Conservation (phyloP, 2,888 invertebrate genomes). For the Megalurothrips usitatus region DNA sequence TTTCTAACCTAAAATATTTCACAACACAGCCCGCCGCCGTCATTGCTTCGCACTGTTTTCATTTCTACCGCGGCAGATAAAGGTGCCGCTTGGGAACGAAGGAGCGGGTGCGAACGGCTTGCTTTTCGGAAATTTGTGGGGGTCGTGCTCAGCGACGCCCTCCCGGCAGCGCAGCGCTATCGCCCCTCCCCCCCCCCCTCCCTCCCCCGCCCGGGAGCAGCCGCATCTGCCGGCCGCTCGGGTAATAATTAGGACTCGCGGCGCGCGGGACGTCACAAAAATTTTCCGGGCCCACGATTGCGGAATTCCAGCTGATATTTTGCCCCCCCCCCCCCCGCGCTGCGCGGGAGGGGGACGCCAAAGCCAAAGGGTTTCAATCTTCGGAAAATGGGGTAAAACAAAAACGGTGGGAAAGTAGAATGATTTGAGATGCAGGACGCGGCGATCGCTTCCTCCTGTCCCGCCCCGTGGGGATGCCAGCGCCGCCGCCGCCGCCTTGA, state of each 20-base stretch:
- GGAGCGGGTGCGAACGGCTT: neutral
- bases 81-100: neutral
- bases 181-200: neutral
- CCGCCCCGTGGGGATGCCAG: too few species aligned
- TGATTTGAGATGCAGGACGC: too few species aligned
- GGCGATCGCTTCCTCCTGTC: too few species aligned
- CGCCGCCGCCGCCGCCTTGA: too few species aligned
- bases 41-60: neutral
- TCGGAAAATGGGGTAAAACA: too few species aligned
- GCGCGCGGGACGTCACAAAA: neutral
- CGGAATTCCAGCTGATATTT: too few species aligned
- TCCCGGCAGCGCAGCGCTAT: neutral
- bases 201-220: neutral
- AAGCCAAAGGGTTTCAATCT: too few species aligned
- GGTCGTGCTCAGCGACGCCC: neutral
- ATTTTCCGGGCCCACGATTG: too few species aligned
- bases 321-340: too few species aligned
- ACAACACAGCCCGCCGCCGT: neutral
- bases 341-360: too few species aligned
- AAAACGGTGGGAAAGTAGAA: too few species aligned
- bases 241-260: neutral
- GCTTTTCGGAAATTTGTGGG: neutral
- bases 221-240: constrained; percentile 4
- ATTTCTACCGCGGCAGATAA: neutral
- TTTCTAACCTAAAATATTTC: too few species aligned